Evolutionary conservation across 2,797 vertebrate genomes (phyloP), one percentile per base, ranked within the genome.

Genomic region (Spatula clypeata): DNA sequence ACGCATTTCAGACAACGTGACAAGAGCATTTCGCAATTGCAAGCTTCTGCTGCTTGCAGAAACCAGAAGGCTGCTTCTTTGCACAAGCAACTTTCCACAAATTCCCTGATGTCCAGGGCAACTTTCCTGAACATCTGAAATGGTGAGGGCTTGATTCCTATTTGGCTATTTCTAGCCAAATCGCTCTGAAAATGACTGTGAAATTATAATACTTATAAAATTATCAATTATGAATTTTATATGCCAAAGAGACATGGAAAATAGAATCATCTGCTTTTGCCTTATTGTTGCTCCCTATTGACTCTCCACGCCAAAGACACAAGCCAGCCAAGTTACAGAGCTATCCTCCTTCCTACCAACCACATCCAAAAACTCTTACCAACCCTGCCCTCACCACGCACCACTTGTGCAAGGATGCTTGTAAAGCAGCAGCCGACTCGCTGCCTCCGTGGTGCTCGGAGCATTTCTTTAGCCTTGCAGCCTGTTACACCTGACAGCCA

Each of bases 401-500:
- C 38, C 3, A 11, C 26, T 21, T 4, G 5, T 8, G 42, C 67
- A 24, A 44, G 11, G 24, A 12, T 0, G 12, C 60, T 49, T 47
- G 16, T 16, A 19, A 13, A 53, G 9, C 42, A 1, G 0, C 34
- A 24, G 49, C 40, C 26, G 32, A 11, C 19, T 32, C 40, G 47
- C 19, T 32, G 1, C 7, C 47, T 66, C 17, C 60, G 16, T 0
- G 7, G 38, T 8, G 3, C 4, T 1, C 8, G 24, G 9, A 15
- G 12, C 0, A 1, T 16, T 74, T 27, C 70, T 34, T 32, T 0
- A 51, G 38, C 19, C 11, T 16, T 26, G 5, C 4, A 6, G 24
- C 10, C 18, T 0, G 0, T 17, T 27, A 60, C 26, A 24, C 0
- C 0, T 0, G 32, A 57, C 5, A 24, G 23, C 12, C 23, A 4